Base-by-base conservation (phyloP, 2,888 invertebrate species). In the Andricus quercusramuli region DNA sequence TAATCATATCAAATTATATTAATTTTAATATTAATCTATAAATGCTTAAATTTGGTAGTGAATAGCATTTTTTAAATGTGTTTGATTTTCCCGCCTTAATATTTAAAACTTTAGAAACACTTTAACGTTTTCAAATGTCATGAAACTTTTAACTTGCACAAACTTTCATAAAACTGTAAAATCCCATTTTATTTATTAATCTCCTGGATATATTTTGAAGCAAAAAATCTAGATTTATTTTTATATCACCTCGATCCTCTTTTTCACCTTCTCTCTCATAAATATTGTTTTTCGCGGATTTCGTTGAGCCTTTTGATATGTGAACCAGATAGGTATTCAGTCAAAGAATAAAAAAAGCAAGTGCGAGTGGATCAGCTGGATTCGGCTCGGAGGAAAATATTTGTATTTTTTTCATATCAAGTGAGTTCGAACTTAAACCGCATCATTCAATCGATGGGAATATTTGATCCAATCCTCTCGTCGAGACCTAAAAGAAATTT, bases 401-500 rank as follows among this genome's bases (percentile, higher is more conserved):
- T 74, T 74, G 29, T 70, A 13, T 51, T 70, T 70, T 44, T 70
- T 51, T 51, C 11, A 17, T 44, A 68, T 44, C 70, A 6, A 70
- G 20, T 25, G 70, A 47, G 29, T 70, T 70, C 17, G 70, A 70
- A 29, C 25, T 47, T 44, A 51, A 70, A 70, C 70, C 47, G 70
- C 29, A 29, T 70, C 29, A 70, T 70, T 70, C 70, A 70, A 51
- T 70, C 47, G 32, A 70, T 51, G 11, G 13, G 20, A 51, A 32
- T 51, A 51, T 70, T 32, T n/a, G 47, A 51, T 70, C 70, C 25
- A 51, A 65, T 77, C 20, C 77, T 47, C 62, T 77, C 29, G 78
- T 47, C 66, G 67, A 51, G 78, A 78, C 37, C 56, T 56, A 78
- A 22, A 29, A 67, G n/a, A 67, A 67, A 78, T 78, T 78, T 67